Evolutionary conservation across 1,140 invertebrate species (phyloP).

Genomic region (Drosophila miranda): DNA sequence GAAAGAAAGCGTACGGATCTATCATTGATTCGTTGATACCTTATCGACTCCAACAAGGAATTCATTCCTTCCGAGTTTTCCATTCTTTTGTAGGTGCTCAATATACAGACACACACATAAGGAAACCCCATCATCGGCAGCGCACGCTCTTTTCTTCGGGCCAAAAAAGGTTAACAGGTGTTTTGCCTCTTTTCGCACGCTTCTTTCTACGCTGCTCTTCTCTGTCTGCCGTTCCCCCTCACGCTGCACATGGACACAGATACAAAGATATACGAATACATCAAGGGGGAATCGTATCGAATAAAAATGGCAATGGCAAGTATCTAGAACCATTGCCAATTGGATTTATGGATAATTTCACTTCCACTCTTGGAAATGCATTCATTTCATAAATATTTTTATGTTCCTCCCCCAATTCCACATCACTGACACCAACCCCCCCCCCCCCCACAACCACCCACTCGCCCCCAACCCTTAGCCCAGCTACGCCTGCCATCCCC

Average conservation of each 20-base stretch:
- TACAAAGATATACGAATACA: constrained; percentile 13
- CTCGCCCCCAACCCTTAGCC: background rate
- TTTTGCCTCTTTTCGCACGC: constrained; percentile 63
- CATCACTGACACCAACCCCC: background rate
- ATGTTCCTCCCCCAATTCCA: constrained; percentile 29
- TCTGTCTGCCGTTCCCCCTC: constrained; percentile 43
- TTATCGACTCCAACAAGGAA: too few species aligned
- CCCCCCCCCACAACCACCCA: background rate
- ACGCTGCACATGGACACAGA: constrained; percentile 17
- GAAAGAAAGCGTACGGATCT: too few species aligned
- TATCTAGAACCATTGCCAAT: constrained; percentile 40
- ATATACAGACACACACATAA: constrained; percentile 15
- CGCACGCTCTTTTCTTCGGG: constrained; percentile 4
- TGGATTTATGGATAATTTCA: constrained; percentile 44
- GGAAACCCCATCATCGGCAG: background rate
- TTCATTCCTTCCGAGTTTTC: too few species aligned
- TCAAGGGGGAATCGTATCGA: background rate
- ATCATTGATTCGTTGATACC: too few species aligned
- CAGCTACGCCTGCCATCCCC: background rate
- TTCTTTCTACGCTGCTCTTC: constrained; percentile 26
- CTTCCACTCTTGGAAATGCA: constrained; percentile 18
- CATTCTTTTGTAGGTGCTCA: too few species aligned
- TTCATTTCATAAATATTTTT: constrained; percentile 49
- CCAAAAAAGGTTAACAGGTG: constrained; percentile 63
- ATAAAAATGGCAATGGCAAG: background rate